Base-by-base conservation (phyloP, 1,140 invertebrate genomes). In the Leptonema lineaticorne region DNA sequence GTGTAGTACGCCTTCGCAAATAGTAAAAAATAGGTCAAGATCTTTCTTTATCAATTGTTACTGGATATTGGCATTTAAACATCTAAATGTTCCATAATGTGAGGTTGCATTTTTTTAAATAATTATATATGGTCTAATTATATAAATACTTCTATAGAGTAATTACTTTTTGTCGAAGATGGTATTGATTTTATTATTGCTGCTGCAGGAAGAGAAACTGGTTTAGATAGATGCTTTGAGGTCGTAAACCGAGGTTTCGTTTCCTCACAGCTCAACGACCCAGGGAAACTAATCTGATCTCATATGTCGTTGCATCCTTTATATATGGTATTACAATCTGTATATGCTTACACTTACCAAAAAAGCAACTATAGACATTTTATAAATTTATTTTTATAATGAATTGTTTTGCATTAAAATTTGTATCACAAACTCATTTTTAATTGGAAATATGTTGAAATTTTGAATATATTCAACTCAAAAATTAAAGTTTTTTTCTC, bases 401-500 rank as follows among this genome's bases (percentile, higher is more conserved):
- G 30, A 33, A 33, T 11, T 41, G 37, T 16, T 11, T 11, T 11
- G 37, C 16, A 4, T 41, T 11, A 11, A 33, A 33, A 33, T 5
- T 11, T 33, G 5, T 5, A 4, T 41, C 9, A 11, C 30, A 33
- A 33, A 33, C n/a, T n/a, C 30, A 11, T 33, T 33, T 33, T 5
- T 33, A 11, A 5, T 33, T 33, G 30, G 5, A 33, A 33, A 33
- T 33, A 33, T 33, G 5, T 5, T 33, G 5, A n/a, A 5, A 11
- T 33, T 33, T 33, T 11, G 30, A n/a, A n/a, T n/a, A n/a, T 16
- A 24, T 6, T 53, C 22, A 53, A 3, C 9, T 53, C 2, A 2
- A 18, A 18, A 18, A 58, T 58, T 58, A 28, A 58, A 28, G 16
- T 45, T 60, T 27, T 26, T 28, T 20, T 63, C 45, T 67, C 67